phyloP scores from a whole-genome alignment of 2,113 vertebrate species.

The Pica pica region DNA sequence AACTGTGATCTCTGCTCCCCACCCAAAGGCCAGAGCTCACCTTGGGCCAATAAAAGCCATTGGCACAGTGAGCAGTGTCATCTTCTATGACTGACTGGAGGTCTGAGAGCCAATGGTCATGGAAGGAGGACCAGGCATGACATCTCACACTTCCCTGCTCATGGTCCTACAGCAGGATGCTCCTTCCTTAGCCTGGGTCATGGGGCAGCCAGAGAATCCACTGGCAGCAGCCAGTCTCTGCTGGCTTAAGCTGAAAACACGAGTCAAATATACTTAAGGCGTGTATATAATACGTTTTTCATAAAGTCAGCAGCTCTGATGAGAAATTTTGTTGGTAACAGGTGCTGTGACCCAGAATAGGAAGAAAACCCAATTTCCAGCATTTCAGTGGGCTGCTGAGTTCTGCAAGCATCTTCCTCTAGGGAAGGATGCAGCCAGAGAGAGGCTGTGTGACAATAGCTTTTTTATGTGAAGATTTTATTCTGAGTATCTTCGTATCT shows the following conservation, averaged over 20 bases:
- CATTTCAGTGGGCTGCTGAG: background rate
- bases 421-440: background rate
- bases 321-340: fast-evolving
- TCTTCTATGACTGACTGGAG: background rate
- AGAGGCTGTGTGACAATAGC: background rate
- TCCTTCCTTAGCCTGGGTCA: background rate
- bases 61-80: background rate
- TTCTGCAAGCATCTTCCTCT: background rate
- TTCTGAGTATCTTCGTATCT: background rate
- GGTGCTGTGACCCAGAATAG: background rate
- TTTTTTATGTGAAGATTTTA: background rate
- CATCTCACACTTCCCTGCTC: background rate
- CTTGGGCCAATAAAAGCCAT: background rate
- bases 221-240: background rate
- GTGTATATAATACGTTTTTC: background rate
- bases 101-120: fast-evolving
- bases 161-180: background rate
- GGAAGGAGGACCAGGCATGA: background rate
- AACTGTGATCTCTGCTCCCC: background rate
- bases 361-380: background rate
- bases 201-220: background rate
- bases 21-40: background rate
- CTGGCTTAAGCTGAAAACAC: background rate
- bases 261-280: background rate
- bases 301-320: background rate